A percentile compares a stretch with the other conserved stretches of the same genome.
These are phyloP conservation scores for Bombylius discolor DNA, from an alignment of 2,888 invertebrate genomes.

Conservation along the genomic window DNA sequence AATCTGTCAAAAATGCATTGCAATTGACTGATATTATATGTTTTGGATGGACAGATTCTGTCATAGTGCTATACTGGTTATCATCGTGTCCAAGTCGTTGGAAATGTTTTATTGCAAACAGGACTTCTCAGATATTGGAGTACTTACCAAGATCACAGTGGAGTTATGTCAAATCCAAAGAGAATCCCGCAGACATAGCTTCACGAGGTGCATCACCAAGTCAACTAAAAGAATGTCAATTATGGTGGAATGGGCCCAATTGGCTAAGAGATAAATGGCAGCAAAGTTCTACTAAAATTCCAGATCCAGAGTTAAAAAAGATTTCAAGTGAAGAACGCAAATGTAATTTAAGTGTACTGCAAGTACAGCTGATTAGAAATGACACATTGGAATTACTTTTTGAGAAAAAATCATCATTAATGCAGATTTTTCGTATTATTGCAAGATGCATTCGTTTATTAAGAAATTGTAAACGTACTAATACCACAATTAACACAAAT, in stretches of 20 bases:
- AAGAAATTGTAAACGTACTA: neutral
- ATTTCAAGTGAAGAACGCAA: neutral
- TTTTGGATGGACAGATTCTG: slow-evolving; percentile 2
- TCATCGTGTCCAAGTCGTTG: neutral
- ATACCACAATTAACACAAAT: neutral
- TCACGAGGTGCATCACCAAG: neutral
- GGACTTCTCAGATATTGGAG: neutral
- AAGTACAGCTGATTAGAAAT: neutral
- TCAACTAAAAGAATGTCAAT: neutral
- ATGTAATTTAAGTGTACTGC: neutral
- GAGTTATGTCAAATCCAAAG: neutral
- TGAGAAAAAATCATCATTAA: neutral
- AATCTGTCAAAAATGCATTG: neutral
- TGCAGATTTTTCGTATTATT: neutral
- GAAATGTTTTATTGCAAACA: neutral
- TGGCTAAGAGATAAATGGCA: neutral
- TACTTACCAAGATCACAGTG: neutral
- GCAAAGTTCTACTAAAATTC: neutral
- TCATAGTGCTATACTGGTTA: neutral
- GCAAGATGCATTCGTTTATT: neutral
- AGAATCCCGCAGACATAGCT: neutral
- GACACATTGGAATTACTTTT: neutral
- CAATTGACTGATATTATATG: neutral
- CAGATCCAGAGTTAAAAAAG: neutral
- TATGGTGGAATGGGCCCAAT: too few relatives aligned